Conservation (phyloP, 2,888 invertebrate species). For the Pachliopta kotzebuea region DNA sequence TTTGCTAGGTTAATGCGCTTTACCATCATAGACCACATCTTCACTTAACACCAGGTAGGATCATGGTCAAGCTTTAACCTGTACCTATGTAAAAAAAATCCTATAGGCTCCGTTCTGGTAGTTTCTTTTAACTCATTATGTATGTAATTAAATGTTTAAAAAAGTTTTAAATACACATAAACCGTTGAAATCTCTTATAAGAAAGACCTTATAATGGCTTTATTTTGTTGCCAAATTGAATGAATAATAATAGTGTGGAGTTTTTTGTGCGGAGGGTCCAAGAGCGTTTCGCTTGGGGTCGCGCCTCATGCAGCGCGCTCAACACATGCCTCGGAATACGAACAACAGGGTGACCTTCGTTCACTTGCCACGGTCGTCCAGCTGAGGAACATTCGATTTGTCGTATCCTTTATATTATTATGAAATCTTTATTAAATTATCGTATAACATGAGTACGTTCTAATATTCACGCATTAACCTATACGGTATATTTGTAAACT, state of each 20-base stretch:
- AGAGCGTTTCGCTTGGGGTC: slow-evolving; percentile 31
- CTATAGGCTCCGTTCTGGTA: too few relatives aligned
- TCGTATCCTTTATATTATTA: slow-evolving; percentile 1
- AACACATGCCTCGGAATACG: slow-evolving; percentile 39
- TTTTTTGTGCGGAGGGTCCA: slow-evolving; percentile 2
- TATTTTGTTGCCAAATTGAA: background rate
- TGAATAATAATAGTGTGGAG: background rate
- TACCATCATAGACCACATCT: too few relatives aligned
- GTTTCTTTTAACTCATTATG: too few relatives aligned
- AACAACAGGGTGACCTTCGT: slow-evolving; percentile 41
- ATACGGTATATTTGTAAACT: background rate
- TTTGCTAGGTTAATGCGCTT: too few relatives aligned
- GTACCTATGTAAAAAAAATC: too few relatives aligned
- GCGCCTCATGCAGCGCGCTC: slow-evolving; percentile 26
- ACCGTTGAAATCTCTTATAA: background rate
- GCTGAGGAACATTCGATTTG: slow-evolving; percentile 29
- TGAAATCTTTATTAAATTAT: background rate
- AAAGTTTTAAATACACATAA: background rate
- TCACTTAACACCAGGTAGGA: too few relatives aligned
- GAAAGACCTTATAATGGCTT: too few relatives aligned
- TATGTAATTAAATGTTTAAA: too few relatives aligned
- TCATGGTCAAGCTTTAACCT: too few relatives aligned
- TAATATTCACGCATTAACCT: background rate
- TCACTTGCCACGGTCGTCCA: slow-evolving; percentile 39
- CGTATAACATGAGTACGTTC: background rate